Evolutionary conservation across 2,888 invertebrate species (phyloP).

Genomic region (Flexamia atlantica): DNA sequence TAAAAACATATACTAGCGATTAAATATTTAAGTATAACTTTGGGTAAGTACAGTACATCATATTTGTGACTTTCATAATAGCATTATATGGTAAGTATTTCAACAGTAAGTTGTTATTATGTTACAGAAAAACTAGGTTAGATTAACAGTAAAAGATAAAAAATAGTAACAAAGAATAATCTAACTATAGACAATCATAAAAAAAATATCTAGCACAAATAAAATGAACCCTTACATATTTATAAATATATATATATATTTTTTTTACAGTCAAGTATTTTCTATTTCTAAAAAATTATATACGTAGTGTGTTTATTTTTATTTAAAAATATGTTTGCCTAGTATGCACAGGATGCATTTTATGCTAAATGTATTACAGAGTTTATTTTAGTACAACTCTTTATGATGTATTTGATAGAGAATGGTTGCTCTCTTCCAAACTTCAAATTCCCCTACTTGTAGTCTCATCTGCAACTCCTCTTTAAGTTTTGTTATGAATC

Average conservation of each 20-base stretch:
- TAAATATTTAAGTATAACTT: slow-evolving; percentile 21
- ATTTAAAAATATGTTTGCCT: slow-evolving; percentile 53
- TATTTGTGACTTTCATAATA: slow-evolving; percentile 41
- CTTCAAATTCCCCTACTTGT: not conserved
- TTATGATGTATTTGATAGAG: not conserved
- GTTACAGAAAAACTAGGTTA: slow-evolving; percentile 36
- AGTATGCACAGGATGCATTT: slow-evolving; percentile 40
- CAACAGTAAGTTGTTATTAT: slow-evolving; percentile 49
- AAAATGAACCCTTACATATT: slow-evolving; percentile 26
- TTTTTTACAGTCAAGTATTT: slow-evolving; percentile 49
- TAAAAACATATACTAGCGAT: slow-evolving; percentile 49
- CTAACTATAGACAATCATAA: slow-evolving; percentile 44
- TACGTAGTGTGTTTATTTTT: slow-evolving; percentile 16
- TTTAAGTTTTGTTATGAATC: not conserved
- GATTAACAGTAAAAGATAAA: slow-evolving; percentile 50
- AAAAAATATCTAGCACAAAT: slow-evolving; percentile 57
- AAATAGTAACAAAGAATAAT: slow-evolving; percentile 45
- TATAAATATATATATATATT: slow-evolving; percentile 55
- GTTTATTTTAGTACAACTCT: slow-evolving; percentile 33
- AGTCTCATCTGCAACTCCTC: not conserved
- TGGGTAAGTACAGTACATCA: slow-evolving; percentile 18
- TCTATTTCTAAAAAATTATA: slow-evolving; percentile 56
- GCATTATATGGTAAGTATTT: slow-evolving; percentile 31
- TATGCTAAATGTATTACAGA: slow-evolving; percentile 19
- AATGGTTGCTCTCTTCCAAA: not conserved